Conservation (phyloP, 2,797 vertebrate species). For the Danio kyathit region DNA sequence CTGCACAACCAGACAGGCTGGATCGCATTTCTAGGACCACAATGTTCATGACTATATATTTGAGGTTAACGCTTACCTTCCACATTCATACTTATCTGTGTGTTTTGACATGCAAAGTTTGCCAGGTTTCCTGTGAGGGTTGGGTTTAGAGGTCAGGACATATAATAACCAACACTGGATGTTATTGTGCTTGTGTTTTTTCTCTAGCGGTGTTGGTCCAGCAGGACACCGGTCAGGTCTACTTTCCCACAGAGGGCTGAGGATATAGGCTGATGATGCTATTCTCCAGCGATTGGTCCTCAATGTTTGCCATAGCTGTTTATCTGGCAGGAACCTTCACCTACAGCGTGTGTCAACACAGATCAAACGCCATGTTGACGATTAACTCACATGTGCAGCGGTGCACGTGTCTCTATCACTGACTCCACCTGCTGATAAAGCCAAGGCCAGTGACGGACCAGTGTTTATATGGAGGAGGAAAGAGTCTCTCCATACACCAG, state of each 20-base stretch:
- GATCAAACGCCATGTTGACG: conserved; percentile 70
- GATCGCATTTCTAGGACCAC: too few relatives aligned
- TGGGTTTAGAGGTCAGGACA: too few relatives aligned
- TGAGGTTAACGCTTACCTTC: too few relatives aligned
- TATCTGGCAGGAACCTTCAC: conserved; percentile 74
- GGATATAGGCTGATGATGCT: conserved; percentile 61
- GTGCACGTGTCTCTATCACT: conserved; percentile 36
- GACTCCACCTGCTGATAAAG: not conserved
- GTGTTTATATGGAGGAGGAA: not conserved
- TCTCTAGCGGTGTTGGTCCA: not conserved
- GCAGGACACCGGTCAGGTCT: not conserved
- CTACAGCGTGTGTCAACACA: conserved; percentile 58
- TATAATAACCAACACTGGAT: too few relatives aligned
- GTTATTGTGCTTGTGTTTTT: too few relatives aligned
- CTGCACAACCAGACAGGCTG: too few relatives aligned
- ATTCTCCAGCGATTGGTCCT: conserved; percentile 55
- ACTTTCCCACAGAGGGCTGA: not conserved
- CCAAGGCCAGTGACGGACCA: not conserved
- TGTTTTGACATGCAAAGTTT: too few relatives aligned
- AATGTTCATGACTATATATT: too few relatives aligned
- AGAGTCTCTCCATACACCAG: not conserved
- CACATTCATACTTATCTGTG: too few relatives aligned
- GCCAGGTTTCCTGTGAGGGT: too few relatives aligned
- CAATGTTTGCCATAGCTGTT: conserved; percentile 62
- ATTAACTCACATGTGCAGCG: conserved; percentile 66